A percentile compares a stretch with the other conserved stretches of the same genome.
These are phyloP conservation scores for Caligus rogercresseyi DNA, from an alignment of 1,140 invertebrate genomes.

Conservation along the genomic window DNA sequence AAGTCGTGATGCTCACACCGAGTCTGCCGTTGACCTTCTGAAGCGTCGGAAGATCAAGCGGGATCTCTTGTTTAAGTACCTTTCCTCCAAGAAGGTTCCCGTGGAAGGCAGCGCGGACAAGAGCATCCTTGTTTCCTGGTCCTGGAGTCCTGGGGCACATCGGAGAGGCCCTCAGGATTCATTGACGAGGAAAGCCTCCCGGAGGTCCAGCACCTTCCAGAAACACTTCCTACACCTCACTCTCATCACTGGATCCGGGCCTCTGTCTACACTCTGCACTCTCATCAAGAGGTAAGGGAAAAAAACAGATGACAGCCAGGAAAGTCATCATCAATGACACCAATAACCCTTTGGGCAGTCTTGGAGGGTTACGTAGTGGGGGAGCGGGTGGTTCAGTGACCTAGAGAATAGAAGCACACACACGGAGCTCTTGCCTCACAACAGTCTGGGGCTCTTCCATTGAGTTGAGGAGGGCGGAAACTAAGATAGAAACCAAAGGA, in stretches of 20 bases:
- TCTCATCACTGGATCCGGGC: neutral
- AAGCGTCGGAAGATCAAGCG: constrained; percentile 17
- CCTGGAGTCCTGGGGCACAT: constrained; percentile 5
- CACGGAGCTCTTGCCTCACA: no score
- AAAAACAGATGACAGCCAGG: no score
- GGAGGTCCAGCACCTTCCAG: constrained; percentile 17
- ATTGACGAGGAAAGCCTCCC: constrained; percentile 13
- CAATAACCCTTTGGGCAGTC: no score
- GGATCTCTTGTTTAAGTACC: constrained; percentile 14
- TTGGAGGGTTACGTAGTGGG: no score
- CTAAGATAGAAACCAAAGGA: no score
- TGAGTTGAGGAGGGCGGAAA: no score
- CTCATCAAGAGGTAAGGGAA: neutral
- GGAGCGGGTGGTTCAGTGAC: no score
- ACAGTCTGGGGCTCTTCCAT: no score
- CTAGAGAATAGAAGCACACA: no score
- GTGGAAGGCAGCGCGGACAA: constrained; percentile 14
- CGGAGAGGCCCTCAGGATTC: neutral
- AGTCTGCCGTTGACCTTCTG: constrained; percentile 4
- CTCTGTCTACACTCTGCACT: neutral
- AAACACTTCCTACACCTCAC: constrained; percentile 13
- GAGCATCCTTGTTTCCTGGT: neutral
- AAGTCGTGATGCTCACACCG: constrained; percentile 17
- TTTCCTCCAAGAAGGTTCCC: constrained; percentile 6
- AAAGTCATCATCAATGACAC: no score